These are phyloP conservation scores for Anoura caudifer DNA, from an alignment of 2,113 vertebrate genomes.

Conservation along the genomic window DNA sequence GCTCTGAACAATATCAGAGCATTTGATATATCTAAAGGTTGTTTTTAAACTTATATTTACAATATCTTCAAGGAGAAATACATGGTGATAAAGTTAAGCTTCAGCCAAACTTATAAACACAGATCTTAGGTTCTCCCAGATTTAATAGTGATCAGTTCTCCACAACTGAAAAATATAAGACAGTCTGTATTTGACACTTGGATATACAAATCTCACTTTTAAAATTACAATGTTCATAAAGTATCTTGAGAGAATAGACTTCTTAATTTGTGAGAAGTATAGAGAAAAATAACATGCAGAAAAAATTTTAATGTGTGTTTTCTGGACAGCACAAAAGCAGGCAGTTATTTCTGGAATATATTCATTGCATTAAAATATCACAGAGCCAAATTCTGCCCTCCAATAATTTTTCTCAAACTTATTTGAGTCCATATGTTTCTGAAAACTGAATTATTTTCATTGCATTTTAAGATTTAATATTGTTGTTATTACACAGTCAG, in stretches of 20 bases:
- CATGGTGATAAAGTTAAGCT: slow-evolving; percentile 15
- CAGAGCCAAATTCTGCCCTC: slow-evolving; percentile 70
- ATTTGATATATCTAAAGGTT: slow-evolving; percentile 43
- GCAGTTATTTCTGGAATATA: slow-evolving; percentile 67
- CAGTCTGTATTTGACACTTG: background rate
- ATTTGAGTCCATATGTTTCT: slow-evolving; percentile 68
- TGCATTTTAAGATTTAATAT: slow-evolving; percentile 60
- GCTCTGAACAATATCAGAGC: slow-evolving; percentile 38
- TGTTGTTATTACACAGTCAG: slow-evolving; percentile 55
- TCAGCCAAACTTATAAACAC: slow-evolving; percentile 35
- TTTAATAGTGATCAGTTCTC: background rate
- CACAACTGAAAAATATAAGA: background rate
- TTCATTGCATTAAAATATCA: slow-evolving; percentile 62
- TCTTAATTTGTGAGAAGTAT: slow-evolving; percentile 50
- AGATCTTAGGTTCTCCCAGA: background rate
- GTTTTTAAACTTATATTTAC: slow-evolving; percentile 40
- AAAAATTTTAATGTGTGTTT: slow-evolving; percentile 8
- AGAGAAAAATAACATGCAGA: slow-evolving; percentile 7
- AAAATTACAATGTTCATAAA: slow-evolving; percentile 42
- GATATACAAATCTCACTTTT: slow-evolving; percentile 31
- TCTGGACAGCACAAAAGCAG: slow-evolving; percentile 61
- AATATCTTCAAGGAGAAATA: slow-evolving; percentile 21
- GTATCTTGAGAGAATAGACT: background rate
- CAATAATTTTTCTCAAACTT: slow-evolving; percentile 66
- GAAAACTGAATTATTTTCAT: slow-evolving; percentile 54